Percentiles rank a stretch among this genome's conserved stretches.
These are phyloP conservation scores for Zosterops hypoxanthus DNA, from an alignment of 2,113 vertebrate genomes.

Conservation along the genomic window DNA sequence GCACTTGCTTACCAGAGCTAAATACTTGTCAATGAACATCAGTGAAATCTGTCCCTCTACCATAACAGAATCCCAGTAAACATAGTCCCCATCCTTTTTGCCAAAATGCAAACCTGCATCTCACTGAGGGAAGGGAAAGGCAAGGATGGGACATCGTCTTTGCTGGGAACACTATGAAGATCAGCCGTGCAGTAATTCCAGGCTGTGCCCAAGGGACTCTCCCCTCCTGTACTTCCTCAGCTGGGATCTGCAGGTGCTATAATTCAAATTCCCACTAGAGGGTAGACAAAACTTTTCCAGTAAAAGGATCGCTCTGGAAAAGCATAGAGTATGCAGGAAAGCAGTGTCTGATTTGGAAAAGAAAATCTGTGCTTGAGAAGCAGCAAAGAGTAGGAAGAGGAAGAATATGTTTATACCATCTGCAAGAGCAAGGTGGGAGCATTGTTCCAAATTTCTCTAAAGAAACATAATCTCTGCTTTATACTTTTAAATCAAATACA, in stretches of 20 bases:
- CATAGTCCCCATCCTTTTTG: neutral
- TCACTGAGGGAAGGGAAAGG: neutral
- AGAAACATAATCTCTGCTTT: neutral
- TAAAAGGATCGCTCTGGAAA: neutral
- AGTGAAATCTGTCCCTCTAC: neutral
- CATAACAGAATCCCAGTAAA: neutral
- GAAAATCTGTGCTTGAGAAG: neutral
- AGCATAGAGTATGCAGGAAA: accelerated
- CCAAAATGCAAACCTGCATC: neutral
- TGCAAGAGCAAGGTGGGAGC: neutral
- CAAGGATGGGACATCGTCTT: neutral
- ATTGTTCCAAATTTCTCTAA: neutral
- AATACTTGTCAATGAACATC: neutral
- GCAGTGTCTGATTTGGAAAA: neutral
- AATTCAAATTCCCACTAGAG: slow-evolving; percentile 66
- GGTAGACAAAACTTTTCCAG: slow-evolving; percentile 47
- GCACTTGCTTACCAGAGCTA: neutral
- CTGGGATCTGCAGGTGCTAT: neutral
- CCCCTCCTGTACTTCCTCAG: accelerated
- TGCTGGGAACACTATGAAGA: neutral
- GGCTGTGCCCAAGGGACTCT: neutral
- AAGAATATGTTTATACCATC: neutral
- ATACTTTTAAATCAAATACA: neutral
- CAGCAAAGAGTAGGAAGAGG: neutral
- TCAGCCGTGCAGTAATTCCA: accelerated